phyloP scores from a whole-genome alignment of 2,113 vertebrate genomes.

The Turnix velox region DNA sequence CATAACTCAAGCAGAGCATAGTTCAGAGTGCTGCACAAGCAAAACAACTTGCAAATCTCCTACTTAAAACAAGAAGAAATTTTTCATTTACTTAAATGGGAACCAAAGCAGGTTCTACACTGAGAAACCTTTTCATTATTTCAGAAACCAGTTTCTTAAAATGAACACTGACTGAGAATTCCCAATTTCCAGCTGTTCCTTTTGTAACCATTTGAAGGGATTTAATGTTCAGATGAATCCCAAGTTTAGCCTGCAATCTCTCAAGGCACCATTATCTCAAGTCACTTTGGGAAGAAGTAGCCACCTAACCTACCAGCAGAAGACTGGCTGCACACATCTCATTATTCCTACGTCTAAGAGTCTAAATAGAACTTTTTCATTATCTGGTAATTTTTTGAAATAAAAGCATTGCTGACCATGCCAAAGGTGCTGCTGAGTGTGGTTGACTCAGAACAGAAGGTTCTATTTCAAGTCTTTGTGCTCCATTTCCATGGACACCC shows the following conservation, averaged over 20 bases:
- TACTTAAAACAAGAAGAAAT: neutral
- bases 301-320: neutral
- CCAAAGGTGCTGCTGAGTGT: neutral
- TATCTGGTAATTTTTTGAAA: neutral
- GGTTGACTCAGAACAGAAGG: neutral
- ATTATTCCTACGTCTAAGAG: neutral
- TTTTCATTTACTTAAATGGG: neutral
- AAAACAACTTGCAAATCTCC: neutral
- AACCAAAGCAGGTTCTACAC: neutral
- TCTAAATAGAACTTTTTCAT: neutral
- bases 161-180: neutral
- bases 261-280: neutral
- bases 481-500: neutral
- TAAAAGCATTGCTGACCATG: neutral
- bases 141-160: neutral
- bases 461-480: neutral
- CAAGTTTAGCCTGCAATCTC: neutral
- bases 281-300: neutral
- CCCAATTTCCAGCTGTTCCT: neutral
- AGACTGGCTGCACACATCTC: rapidly evolving
- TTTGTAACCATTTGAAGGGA: neutral
- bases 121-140: neutral
- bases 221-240: neutral
- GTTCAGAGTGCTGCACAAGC: neutral
- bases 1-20: neutral